Evolutionary conservation across 2,888 invertebrate species (phyloP).

Genomic region (Mythimna impura): DNA sequence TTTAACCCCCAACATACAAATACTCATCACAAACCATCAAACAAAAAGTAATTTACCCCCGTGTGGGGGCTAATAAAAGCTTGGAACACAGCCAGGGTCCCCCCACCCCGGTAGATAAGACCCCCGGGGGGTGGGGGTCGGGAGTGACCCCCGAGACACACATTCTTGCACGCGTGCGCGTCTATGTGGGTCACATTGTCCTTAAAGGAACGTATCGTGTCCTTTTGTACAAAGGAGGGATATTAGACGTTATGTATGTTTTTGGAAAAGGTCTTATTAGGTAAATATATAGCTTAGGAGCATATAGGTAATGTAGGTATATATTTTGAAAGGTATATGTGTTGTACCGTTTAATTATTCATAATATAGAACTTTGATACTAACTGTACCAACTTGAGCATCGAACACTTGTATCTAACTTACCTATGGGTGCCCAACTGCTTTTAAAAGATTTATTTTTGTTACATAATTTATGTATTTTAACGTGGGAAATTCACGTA

Average conservation of each 20-base stretch:
- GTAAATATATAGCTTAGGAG: background rate
- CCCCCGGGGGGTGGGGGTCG: slow-evolving; percentile 71
- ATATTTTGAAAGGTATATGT: background rate
- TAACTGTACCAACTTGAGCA: background rate
- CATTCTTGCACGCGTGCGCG: slow-evolving; percentile 87
- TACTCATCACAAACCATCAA: slow-evolving; percentile 61
- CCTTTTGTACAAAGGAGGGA: slow-evolving; percentile 54
- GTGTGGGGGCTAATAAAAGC: slow-evolving; percentile 67
- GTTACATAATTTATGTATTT: background rate
- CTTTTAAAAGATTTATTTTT: background rate
- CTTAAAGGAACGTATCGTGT: slow-evolving; percentile 69
- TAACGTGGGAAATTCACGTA: slow-evolving; percentile 4
- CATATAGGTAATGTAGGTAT: background rate
- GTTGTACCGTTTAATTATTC: background rate
- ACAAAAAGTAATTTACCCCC: slow-evolving; percentile 67
- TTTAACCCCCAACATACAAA: slow-evolving; percentile 33
- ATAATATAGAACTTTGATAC: background rate
- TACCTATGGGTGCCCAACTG: no score
- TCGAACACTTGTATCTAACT: background rate
- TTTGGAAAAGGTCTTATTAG: slow-evolving; percentile 23
- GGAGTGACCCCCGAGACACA: slow-evolving; percentile 78
- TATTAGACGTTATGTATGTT: slow-evolving; percentile 9
- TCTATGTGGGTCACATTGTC: slow-evolving; percentile 86
- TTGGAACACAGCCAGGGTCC: slow-evolving; percentile 68
- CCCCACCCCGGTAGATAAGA: slow-evolving; percentile 72